These are phyloP conservation scores for Argyrosomus japonicus DNA, from an alignment of 2,113 vertebrate species.

Conservation along the genomic window DNA sequence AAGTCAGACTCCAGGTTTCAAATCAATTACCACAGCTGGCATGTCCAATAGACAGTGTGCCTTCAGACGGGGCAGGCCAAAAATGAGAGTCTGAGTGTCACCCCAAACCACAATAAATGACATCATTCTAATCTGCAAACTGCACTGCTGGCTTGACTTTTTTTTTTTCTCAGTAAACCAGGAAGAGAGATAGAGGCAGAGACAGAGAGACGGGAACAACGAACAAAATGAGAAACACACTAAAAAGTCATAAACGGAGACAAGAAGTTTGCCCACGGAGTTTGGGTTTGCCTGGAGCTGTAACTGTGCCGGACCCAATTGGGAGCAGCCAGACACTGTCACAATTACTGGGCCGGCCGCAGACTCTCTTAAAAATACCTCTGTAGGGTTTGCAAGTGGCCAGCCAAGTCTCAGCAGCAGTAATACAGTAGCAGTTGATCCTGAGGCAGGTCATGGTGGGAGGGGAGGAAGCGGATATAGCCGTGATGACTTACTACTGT, in stretches of 20 bases:
- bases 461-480: conserved; percentile 53
- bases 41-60: conserved; percentile 21
- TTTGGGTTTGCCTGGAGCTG: conserved; percentile 62
- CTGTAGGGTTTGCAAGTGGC: conserved; percentile 73
- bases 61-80: conserved; percentile 27
- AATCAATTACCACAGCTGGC: conserved; percentile 42
- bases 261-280: conserved; percentile 60
- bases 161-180: conserved; percentile 27
- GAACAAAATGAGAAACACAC: conserved; percentile 58
- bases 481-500: conserved; percentile 49
- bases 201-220: conserved; percentile 40
- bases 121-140: conserved; percentile 57
- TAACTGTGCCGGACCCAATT: conserved; percentile 61
- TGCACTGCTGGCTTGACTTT: conserved; percentile 29
- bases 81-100: conserved; percentile 34
- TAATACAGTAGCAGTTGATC: conserved; percentile 72
- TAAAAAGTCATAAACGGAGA: conserved; percentile 64
- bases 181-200: conserved; percentile 36
- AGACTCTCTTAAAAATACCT: conserved; percentile 85
- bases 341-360: conserved; percentile 79
- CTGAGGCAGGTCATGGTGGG: conserved; percentile 42
- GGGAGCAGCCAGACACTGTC: conserved; percentile 79
- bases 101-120: conserved; percentile 59
- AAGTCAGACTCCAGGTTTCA: conserved; percentile 51
- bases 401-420: conserved; percentile 73